These are phyloP conservation scores for Acrobasis suavella DNA, from an alignment of 2,888 invertebrate genomes.

Conservation along the genomic window DNA sequence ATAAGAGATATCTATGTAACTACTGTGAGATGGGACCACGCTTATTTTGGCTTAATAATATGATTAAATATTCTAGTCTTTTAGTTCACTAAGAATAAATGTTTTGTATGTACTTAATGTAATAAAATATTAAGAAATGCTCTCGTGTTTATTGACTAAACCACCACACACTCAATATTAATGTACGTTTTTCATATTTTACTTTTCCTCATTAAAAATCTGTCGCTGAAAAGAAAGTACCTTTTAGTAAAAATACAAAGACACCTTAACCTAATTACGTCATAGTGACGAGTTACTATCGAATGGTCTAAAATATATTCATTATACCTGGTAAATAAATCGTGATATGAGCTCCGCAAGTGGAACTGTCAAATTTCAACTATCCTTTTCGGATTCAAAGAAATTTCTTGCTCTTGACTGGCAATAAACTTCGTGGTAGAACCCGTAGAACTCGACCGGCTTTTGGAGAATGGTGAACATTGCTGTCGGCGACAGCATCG, in stretches of 20 bases:
- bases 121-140: not conserved
- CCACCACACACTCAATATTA: not conserved
- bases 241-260: too few relatives aligned
- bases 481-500: slow-evolving; percentile 23
- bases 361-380: not conserved
- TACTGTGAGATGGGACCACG: not conserved
- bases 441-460: slow-evolving; percentile 39
- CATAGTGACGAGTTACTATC: too few relatives aligned
- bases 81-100: slow-evolving; percentile 3
- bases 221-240: too few relatives aligned
- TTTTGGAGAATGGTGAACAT: slow-evolving; percentile 40
- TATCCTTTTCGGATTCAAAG: slow-evolving; percentile 45
- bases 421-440: slow-evolving; percentile 41
- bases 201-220: too few relatives aligned
- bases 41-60: not conserved
- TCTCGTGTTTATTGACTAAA: not conserved
- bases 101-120: not conserved
- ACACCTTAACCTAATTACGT: too few relatives aligned
- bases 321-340: too few relatives aligned
- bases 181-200: not conserved
- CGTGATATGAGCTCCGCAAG: too few relatives aligned
- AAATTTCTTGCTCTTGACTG: slow-evolving; percentile 45
- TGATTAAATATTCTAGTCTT: slow-evolving; percentile 4
- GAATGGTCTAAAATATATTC: too few relatives aligned
- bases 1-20: not conserved